A percentile compares a stretch with the other conserved stretches of the same genome.
phyloP scores from a whole-genome alignment of 2,797 vertebrate species.

The Neomorphus geoffroyi region DNA sequence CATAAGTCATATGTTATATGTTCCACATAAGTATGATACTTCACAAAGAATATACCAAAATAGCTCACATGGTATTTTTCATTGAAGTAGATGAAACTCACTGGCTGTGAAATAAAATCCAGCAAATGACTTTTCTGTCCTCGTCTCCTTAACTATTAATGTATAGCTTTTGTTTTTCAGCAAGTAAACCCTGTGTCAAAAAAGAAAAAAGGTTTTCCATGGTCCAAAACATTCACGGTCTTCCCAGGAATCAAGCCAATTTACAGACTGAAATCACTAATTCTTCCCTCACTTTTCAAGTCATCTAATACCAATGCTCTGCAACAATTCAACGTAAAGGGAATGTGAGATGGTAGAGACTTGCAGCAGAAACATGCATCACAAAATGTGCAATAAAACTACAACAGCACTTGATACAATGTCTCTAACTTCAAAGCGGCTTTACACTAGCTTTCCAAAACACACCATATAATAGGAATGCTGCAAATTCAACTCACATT shows the following conservation, averaged over 20 bases:
- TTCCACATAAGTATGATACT: background rate
- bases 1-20: too few relatives aligned
- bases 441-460: background rate
- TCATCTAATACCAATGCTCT: background rate
- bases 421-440: background rate
- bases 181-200: background rate
- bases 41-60: background rate
- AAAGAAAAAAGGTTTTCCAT: background rate
- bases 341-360: background rate
- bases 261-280: background rate
- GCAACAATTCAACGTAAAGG: background rate
- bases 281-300: background rate
- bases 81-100: background rate
- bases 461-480: background rate
- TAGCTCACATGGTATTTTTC: background rate
- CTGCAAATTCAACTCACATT: background rate
- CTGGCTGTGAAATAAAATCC: background rate
- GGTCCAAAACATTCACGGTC: background rate
- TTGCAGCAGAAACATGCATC: background rate
- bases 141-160: background rate
- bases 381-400: background rate
- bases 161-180: background rate
- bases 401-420: background rate
- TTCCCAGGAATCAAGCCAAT: background rate
- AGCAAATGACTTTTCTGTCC: background rate